These are phyloP conservation scores for Octodonta nipae DNA, from an alignment of 2,888 invertebrate species.

Conservation along the genomic window DNA sequence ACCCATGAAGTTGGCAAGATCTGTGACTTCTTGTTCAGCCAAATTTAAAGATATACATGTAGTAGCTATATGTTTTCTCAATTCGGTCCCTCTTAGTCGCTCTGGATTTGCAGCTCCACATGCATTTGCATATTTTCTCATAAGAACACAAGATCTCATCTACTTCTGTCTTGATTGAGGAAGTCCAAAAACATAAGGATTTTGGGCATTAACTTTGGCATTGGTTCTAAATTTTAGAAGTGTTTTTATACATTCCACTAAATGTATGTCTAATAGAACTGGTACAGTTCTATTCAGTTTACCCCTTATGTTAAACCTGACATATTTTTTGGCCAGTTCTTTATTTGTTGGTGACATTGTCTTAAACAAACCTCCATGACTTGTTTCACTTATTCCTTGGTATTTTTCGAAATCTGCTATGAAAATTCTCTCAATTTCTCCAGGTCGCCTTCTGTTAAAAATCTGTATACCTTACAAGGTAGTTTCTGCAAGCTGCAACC, in stretches of 20 bases:
- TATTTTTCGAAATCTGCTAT: slow-evolving; percentile 4
- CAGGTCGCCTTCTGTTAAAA: slow-evolving; percentile 6
- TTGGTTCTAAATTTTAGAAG: slow-evolving; percentile 5
- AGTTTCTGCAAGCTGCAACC: slow-evolving; percentile 4
- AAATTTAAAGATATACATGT: slow-evolving; percentile 16
- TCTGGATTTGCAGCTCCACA: slow-evolving; percentile 17
- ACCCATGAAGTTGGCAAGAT: slow-evolving; percentile 19
- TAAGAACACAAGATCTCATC: slow-evolving; percentile 16
- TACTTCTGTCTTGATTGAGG: slow-evolving; percentile 4
- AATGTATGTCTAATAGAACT: slow-evolving; percentile 6
- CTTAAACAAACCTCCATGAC: slow-evolving; percentile 2
- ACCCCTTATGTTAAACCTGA: slow-evolving; percentile 6
- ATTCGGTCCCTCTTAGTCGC: slow-evolving; percentile 15
- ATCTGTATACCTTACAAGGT: slow-evolving; percentile 4
- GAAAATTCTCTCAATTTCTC: slow-evolving; percentile 6
- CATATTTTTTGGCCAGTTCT: slow-evolving; percentile 6
- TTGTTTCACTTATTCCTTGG: slow-evolving; percentile 4
- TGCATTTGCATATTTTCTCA: slow-evolving; percentile 14
- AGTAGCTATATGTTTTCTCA: slow-evolving; percentile 20
- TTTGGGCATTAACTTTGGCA: slow-evolving; percentile 6
- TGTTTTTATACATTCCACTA: slow-evolving; percentile 6
- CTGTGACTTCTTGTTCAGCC: slow-evolving; percentile 15
- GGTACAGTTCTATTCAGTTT: slow-evolving; percentile 7
- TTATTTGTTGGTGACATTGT: slow-evolving; percentile 2
- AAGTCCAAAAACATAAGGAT: slow-evolving; percentile 11